Percentiles rank a stretch among this genome's conserved stretches.
phyloP scores from a whole-genome alignment of 2,888 invertebrate species.

The Spodoptera littoralis region DNA sequence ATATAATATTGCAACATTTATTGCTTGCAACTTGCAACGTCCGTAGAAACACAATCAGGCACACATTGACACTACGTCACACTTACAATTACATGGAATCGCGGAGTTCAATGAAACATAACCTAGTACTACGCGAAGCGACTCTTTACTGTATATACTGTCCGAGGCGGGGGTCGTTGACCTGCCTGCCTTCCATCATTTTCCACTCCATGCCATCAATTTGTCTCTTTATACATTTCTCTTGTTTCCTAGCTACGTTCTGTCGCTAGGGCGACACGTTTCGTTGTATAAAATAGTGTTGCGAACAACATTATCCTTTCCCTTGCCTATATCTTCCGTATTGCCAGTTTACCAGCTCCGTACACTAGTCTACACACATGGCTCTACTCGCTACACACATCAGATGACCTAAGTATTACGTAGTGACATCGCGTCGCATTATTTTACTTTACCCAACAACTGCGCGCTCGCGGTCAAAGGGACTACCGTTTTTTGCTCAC shows the following conservation, averaged over 20 bases:
- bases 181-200: constrained; percentile 17
- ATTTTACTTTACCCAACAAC: constrained; percentile 32
- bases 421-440: constrained; percentile 54
- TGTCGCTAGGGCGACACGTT: constrained; percentile 53
- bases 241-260: constrained; percentile 18
- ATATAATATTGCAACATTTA: constrained; percentile 79
- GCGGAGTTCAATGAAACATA: constrained; percentile 72
- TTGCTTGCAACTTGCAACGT: constrained; percentile 79
- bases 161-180: constrained; percentile 12
- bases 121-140: constrained; percentile 59
- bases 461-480: constrained; percentile 18
- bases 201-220: constrained; percentile 10
- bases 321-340: constrained; percentile 49
- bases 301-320: constrained; percentile 41
- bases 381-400: constrained; percentile 63
- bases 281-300: constrained; percentile 70
- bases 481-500: no score
- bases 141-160: constrained; percentile 33
- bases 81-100: constrained; percentile 74
- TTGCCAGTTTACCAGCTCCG: constrained; percentile 63
- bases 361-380: constrained; percentile 67
- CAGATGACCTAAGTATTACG: constrained; percentile 68
- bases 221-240: constrained; percentile 5
- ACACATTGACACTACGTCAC: constrained; percentile 71
- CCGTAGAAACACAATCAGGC: constrained; percentile 73